Evolutionary conservation across 2,888 invertebrate species (phyloP), one percentile per base, ranked within the genome.

Genomic region (Ennomos fuscantarius): DNA sequence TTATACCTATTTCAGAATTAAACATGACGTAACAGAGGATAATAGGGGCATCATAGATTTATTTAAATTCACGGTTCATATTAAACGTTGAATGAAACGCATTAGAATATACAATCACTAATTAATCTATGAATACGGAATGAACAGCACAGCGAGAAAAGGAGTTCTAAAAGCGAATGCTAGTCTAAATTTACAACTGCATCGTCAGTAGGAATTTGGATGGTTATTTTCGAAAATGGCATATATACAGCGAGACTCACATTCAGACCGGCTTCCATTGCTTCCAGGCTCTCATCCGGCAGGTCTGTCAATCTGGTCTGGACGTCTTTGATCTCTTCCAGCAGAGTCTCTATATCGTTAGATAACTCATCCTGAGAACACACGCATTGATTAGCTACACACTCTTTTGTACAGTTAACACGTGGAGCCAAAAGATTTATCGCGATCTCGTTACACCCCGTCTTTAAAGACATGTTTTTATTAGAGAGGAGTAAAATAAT

Each of bases 201-300:
- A 41, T 35, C 58, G 37, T 58, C 45, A 54, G 48, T 49, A 15
- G 58, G 49, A 49, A 53, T 44, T 57, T 48, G 52, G 51, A 37
- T 43, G 33, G 49, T 52, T 49, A 54, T 35, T 49, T 37, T 47
- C 31, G 15, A 41, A 15, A 39, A 52, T 53, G 56, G 46, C 10
- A 33, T 62, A 65, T 60, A 13, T 60, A 62, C 64, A 63, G 61
- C 65, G 66, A 62, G 64, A 90, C 94, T 95, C 90, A 96, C 96
- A 95, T 93, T 93, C 41, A 96, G 92, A 68, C 95, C 95, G 48
- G 93, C 87, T 67, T 95, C 93, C 95, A 96, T 96, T 52, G 94
- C 93, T 66, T 94, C 94, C 71, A 96, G 93, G 80, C 94, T 96
- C 79, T 94, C 94, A 67, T 93, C 93, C 12, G 96, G 96, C 68